Base-by-base conservation (phyloP, 2,113 vertebrate genomes). In the Xerus inauris region DNA sequence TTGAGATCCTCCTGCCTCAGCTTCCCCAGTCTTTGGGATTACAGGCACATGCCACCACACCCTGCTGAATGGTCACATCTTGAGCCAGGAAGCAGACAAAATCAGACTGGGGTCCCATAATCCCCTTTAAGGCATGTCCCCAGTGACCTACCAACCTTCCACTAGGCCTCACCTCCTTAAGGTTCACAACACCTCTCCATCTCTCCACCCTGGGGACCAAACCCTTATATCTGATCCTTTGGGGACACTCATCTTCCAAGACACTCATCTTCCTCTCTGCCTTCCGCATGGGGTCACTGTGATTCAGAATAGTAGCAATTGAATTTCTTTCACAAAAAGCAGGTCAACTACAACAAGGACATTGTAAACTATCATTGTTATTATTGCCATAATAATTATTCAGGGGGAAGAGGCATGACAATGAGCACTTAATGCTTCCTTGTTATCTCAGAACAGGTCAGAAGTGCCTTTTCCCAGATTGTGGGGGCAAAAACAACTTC, bases 351-450 rank as follows among this genome's bases (percentile, higher is more conserved):
- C 88, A 84, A n/a, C 51, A 72, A 76, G 90, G n/a, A 35, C 47
- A 22, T 20, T 28, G 19, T 73, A 51, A 51, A 67, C 69, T n/a
- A 0, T 49, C 35, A 22, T 26, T n/a, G 32, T 64, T 30, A 13
- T 69, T 17, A 67, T 83, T 64, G 47, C 30, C 79, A 24, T 40
- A 35, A 28, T 79, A 54, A 22, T 67, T 38, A 71, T 57, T 75
- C 51, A 40, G 35, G 24, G 24, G 79, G 8, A 0, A 0, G 22
- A 57, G 42, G 13, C 69, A 1, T 64, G 64, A 57, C 54, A 83
- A 38, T 24, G 14, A 1, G 0, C 80, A 24, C 62, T 24, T 16
- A 0, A 0, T 1, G 0, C 19, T 77, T 17, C 84, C 42, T 0
- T 1, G 35, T 57, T 6, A 54, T 16, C 42, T 77, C 79, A 91